Evolutionary conservation across 2,888 invertebrate genomes (phyloP).

Genomic region (Lithophane socia): DNA sequence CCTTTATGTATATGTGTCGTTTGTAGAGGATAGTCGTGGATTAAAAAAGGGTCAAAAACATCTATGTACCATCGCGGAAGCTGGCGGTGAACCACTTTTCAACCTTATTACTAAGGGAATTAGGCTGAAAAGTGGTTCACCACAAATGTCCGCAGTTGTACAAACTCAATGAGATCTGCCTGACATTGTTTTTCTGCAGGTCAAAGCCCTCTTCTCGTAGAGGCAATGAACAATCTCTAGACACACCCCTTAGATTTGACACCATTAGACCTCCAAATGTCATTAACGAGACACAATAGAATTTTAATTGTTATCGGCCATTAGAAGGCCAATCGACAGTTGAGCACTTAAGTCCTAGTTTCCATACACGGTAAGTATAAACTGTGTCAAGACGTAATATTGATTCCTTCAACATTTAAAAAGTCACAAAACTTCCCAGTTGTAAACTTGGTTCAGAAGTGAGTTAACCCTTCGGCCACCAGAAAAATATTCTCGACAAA

Average conservation of each 20-base stretch:
- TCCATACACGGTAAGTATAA: background rate
- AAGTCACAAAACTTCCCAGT: background rate
- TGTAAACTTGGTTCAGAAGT: background rate
- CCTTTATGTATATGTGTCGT: slow-evolving; percentile 17
- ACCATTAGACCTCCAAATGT: too few species aligned
- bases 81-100: too few species aligned
- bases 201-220: background rate
- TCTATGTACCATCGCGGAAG: background rate
- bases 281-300: too few species aligned
- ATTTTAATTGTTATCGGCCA: too few species aligned
- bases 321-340: too few species aligned
- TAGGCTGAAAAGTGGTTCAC: too few species aligned
- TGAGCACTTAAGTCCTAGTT: too few species aligned
- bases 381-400: background rate
- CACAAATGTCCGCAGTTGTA: too few species aligned
- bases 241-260: too few species aligned
- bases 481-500: slow-evolving; percentile 7
- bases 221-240: background rate
- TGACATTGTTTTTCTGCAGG: background rate
- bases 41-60: slow-evolving; percentile 6
- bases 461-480: background rate
- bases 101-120: too few species aligned
- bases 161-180: too few species aligned
- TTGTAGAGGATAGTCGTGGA: background rate
- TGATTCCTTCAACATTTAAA: background rate